Base-by-base conservation (phyloP, 2,797 vertebrate genomes). In the Acipenser oxyrinchus region DNA sequence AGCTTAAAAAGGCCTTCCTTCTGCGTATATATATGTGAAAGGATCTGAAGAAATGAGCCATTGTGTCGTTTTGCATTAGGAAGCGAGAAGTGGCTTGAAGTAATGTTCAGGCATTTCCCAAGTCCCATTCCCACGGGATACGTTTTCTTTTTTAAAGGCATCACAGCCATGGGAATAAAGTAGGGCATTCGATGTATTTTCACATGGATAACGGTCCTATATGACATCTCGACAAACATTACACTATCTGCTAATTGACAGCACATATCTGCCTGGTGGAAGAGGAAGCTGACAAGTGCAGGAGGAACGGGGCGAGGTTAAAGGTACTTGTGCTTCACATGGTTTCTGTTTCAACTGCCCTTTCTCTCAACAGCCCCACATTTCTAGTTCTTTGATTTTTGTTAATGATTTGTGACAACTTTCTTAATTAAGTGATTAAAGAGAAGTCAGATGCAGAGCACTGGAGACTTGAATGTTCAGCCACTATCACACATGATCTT, bases 211-310 rank as follows among this genome's bases (percentile, higher is more conserved):
- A 79, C 75, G 78, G 66, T 69, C 70, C 81, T 83, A 71, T 71
- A 75, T 83, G 83, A 81, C 78, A 79, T 81, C 73, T 79, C 74
- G 76, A 73, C 83, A 82, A 81, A 66, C 80, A 81, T 82, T 82
- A 85, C 79, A 87, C 87, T 88, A 83, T 84, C 80, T 86, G 72
- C 89, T 89, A 91, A 90, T 86, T 92, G 91, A 91, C 87, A 87
- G 79, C 77, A 82, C 83, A 83, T 84, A 81, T 92, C 79, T 88
- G 78, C 77, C 72, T 75, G 69, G 77, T 76, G 84, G 84, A 85
- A 72, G 78, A 78, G 71, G 73, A 79, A 71, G 73, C 78, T 87
- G 89, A 85, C 79, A 85, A 84, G 83, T 82, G 85, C 80, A 83
- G 83, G 83, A 83, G 64, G 79, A 80, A 77, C 55, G 77, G 83